These are phyloP conservation scores for Sebastiscus albofasciatus DNA, from an alignment of 2,797 vertebrate genomes.

Conservation along the genomic window DNA sequence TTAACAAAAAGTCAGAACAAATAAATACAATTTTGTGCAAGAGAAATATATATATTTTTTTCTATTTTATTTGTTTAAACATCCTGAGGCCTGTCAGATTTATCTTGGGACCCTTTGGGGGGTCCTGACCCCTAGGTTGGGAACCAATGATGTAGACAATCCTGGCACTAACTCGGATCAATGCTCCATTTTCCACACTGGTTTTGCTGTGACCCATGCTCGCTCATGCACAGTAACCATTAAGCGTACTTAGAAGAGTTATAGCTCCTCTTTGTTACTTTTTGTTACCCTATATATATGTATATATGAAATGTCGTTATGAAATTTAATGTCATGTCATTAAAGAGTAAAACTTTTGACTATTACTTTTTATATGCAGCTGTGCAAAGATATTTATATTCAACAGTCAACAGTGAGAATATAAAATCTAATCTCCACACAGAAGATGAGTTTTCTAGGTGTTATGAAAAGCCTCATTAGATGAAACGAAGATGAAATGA, in stretches of 20 bases:
- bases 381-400: neutral
- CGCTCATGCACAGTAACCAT: neutral
- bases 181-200: neutral
- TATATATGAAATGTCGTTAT: neutral
- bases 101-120: neutral
- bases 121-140: neutral
- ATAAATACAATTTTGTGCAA: neutral
- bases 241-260: neutral
- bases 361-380: neutral
- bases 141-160: neutral
- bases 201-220: neutral
- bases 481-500: conserved; percentile 18
- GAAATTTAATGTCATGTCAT: neutral
- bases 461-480: conserved; percentile 4
- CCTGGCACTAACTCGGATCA: neutral
- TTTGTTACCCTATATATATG: neutral
- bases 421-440: neutral
- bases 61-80: neutral
- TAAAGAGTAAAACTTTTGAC: neutral
- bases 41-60: neutral
- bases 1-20: neutral
- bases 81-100: neutral
- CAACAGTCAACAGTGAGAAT: neutral
- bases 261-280: neutral
- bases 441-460: neutral